Conservation (phyloP, 2,113 vertebrate species). For the Paedocypris sp. region DNA sequence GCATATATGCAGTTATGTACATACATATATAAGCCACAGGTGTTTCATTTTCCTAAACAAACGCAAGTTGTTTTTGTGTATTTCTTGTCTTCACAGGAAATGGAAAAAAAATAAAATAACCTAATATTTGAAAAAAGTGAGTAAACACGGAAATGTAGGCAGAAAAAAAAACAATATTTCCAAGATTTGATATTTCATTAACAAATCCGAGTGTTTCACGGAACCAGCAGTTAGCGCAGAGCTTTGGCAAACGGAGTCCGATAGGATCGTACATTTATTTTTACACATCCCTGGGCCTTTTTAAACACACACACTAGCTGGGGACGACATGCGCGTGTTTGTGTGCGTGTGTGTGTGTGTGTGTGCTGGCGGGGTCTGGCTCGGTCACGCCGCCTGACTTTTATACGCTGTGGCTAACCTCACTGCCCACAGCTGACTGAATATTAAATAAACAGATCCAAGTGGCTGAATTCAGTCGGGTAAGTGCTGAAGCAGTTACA, state of each 20-base stretch:
- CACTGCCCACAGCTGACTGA: slow-evolving; percentile 62
- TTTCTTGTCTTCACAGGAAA: too few relatives aligned
- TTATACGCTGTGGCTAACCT: slow-evolving; percentile 67
- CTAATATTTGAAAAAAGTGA: too few relatives aligned
- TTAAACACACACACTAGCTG: slow-evolving; percentile 5
- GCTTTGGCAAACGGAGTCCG: not conserved
- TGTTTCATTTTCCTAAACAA: too few relatives aligned
- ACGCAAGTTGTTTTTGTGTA: too few relatives aligned
- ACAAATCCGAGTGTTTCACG: too few relatives aligned
- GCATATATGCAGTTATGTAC: too few relatives aligned
- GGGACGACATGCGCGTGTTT: slow-evolving; percentile 7
- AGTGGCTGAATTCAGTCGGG: slow-evolving; percentile 52
- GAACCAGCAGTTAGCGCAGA: not conserved
- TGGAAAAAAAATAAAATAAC: too few relatives aligned
- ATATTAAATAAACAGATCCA: slow-evolving; percentile 68
- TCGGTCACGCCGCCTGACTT: slow-evolving; percentile 61
- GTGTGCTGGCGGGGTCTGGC: slow-evolving; percentile 37
- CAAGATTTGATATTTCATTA: too few relatives aligned
- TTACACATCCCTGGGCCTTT: slow-evolving; percentile 3
- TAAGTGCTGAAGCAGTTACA: slow-evolving; percentile 40
- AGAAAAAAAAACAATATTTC: too few relatives aligned
- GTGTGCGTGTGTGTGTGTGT: slow-evolving; percentile 11
- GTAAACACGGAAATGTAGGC: too few relatives aligned
- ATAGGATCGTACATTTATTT: slow-evolving; percentile 3
- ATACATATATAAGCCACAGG: too few relatives aligned